Evolutionary conservation across 2,888 invertebrate species (phyloP).

Genomic region (Colletes collaris): DNA sequence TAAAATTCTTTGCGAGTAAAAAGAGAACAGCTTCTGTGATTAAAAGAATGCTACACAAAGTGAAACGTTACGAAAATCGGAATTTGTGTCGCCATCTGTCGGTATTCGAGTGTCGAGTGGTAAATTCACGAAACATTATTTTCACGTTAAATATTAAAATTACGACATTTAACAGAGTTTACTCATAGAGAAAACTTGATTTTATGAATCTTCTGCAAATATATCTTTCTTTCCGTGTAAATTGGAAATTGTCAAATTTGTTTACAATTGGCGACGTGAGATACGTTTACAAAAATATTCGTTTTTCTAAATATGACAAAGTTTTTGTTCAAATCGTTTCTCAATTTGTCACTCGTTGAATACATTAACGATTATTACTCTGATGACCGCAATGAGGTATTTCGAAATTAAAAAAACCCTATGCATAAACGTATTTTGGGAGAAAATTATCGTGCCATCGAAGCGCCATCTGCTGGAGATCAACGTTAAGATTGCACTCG

Average conservation of each 20-base stretch:
- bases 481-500: not conserved
- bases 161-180: too few species aligned
- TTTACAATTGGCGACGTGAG: not conserved
- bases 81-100: constrained; percentile 23
- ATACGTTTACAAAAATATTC: not conserved
- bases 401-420: not conserved
- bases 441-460: not conserved
- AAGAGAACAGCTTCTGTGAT: not conserved
- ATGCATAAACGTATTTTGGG: not conserved
- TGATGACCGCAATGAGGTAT: not conserved
- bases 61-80: not conserved
- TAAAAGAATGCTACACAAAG: not conserved
- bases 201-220: too few species aligned
- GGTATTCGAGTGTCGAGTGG: not conserved
- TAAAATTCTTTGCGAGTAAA: not conserved
- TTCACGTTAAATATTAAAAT: too few species aligned
- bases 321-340: not conserved
- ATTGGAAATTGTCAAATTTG: too few species aligned
- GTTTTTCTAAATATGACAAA: not conserved
- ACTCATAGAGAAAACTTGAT: too few species aligned
- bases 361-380: not conserved
- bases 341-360: not conserved
- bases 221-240: too few species aligned
- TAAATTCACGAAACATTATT: too few species aligned
- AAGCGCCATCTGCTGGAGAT: not conserved